A percentile compares a stretch with the other conserved stretches of the same genome.
phyloP scores from a whole-genome alignment of 2,888 invertebrate species.

The Ormia ochracea region DNA sequence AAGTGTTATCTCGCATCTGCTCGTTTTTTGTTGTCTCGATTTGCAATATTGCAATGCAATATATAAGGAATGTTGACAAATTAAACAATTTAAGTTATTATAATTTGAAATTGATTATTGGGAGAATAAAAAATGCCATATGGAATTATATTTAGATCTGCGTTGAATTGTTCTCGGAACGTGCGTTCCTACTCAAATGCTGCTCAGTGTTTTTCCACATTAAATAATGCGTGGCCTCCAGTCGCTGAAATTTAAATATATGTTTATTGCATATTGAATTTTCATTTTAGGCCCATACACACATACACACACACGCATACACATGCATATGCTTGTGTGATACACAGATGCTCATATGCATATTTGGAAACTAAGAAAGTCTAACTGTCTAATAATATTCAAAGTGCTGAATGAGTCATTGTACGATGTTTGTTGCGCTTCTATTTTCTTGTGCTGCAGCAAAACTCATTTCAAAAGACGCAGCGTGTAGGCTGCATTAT shows the following conservation, averaged over 20 bases:
- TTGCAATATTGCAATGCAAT: too few species aligned
- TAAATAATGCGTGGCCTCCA: constrained; percentile 53
- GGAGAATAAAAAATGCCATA: too few species aligned
- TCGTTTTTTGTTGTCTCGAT: too few species aligned
- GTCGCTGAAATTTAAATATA: constrained; percentile 37
- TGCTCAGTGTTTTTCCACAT: constrained; percentile 22
- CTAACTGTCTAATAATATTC: constrained; percentile 40
- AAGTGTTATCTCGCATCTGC: too few species aligned
- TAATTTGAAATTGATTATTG: too few species aligned
- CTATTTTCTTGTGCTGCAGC: constrained; percentile 28
- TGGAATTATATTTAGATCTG: too few species aligned
- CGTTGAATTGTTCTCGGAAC: too few species aligned
- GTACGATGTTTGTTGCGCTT: not conserved
- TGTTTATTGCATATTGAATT: constrained; percentile 46
- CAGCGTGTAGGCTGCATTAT: constrained; percentile 38
- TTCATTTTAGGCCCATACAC: not conserved
- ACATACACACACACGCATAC: not conserved
- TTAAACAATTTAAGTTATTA: too few species aligned
- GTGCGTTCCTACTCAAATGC: not conserved
- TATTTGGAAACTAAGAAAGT: not conserved
- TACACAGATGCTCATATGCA: too few species aligned
- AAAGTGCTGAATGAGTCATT: constrained; percentile 43
- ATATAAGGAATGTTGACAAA: too few species aligned
- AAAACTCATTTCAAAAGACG: constrained; percentile 21
- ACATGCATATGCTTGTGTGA: too few species aligned